Percentiles rank a stretch among this genome's conserved stretches.
Conservation (phyloP, 2,888 invertebrate genomes). For the Xylota sylvarum region DNA sequence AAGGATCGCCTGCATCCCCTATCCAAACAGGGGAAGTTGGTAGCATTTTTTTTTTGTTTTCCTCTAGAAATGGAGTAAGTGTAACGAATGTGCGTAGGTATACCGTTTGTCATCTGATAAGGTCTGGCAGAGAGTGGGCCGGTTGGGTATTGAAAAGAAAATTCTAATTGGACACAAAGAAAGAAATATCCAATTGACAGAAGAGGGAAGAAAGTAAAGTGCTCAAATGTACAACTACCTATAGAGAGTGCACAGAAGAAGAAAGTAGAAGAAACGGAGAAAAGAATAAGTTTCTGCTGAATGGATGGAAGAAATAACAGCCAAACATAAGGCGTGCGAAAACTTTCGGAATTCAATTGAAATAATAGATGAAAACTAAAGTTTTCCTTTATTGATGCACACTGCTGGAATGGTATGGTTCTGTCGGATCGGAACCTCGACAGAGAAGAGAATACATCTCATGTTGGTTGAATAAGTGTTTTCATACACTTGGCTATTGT, state of each 20-base stretch:
- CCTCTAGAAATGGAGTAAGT: conserved; percentile 58
- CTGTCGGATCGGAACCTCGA: neutral
- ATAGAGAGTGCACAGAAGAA: conserved; percentile 6
- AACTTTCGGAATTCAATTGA: conserved; percentile 68
- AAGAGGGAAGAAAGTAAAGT: conserved; percentile 54
- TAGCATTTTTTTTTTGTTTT: too few relatives aligned
- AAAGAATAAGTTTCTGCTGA: conserved; percentile 55
- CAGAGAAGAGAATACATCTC: neutral
- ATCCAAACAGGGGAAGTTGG: conserved; percentile 61
- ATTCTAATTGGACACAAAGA: conserved; percentile 76
- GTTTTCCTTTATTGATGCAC: conserved; percentile 37
- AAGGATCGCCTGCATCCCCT: conserved; percentile 72
- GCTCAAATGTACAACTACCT: conserved; percentile 58
- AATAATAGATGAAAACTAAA: conserved; percentile 55
- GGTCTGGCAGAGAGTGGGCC: conserved; percentile 42
- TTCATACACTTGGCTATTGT: conserved; percentile 4
- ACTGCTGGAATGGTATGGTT: conserved; percentile 6
- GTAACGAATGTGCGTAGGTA: conserved; percentile 57
- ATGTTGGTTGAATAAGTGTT: neutral
- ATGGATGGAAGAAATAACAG: conserved; percentile 50
- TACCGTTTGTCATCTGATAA: conserved; percentile 31
- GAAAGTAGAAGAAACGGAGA: conserved; percentile 9
- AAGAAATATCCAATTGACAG: conserved; percentile 53
- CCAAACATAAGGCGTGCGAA: conserved; percentile 72
- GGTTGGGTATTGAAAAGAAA: conserved; percentile 49